Evolutionary conservation across 2,888 invertebrate species (phyloP).

Genomic region (Nephrotoma flavescens): DNA sequence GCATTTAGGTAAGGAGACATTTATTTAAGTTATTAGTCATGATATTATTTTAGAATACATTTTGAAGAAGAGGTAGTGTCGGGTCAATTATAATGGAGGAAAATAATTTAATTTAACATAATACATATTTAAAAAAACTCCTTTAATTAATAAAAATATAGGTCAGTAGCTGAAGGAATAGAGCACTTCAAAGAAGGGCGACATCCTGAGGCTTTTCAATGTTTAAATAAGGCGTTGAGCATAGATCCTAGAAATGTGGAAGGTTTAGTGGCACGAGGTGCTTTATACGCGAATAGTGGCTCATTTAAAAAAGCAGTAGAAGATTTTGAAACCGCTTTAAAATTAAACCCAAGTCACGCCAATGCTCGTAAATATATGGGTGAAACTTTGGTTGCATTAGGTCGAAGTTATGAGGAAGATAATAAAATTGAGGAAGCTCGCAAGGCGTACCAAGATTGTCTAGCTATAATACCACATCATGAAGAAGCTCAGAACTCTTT

Average conservation of each 20-base stretch:
- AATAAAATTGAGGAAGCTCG: slow-evolving; percentile 72
- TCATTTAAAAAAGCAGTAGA: slow-evolving; percentile 87
- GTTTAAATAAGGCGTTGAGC: slow-evolving; percentile 80
- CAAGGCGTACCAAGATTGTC: slow-evolving; percentile 70
- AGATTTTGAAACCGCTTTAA: slow-evolving; percentile 84
- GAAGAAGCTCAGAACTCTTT: slow-evolving; percentile 75
- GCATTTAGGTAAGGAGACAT: slow-evolving; percentile 49
- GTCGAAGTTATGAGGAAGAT: slow-evolving; percentile 76
- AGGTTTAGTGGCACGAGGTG: slow-evolving; percentile 81
- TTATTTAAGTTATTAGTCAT: neutral
- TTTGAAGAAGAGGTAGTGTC: neutral
- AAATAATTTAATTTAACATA: neutral
- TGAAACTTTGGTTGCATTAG: slow-evolving; percentile 80
- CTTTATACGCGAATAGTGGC: slow-evolving; percentile 84
- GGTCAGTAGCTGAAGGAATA: slow-evolving; percentile 86
- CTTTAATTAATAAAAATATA: slow-evolving; percentile 11
- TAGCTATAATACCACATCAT: slow-evolving; percentile 71
- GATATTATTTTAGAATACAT: neutral
- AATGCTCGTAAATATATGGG: slow-evolving; percentile 91
- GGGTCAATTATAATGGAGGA: neutral
- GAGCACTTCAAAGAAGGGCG: slow-evolving; percentile 86
- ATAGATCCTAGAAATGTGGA: slow-evolving; percentile 87
- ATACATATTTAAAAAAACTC: neutral
- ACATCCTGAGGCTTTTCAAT: slow-evolving; percentile 89
- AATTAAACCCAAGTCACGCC: slow-evolving; percentile 75